Conservation (phyloP, 2,113 vertebrate species). For the Plestiodon gilberti region DNA sequence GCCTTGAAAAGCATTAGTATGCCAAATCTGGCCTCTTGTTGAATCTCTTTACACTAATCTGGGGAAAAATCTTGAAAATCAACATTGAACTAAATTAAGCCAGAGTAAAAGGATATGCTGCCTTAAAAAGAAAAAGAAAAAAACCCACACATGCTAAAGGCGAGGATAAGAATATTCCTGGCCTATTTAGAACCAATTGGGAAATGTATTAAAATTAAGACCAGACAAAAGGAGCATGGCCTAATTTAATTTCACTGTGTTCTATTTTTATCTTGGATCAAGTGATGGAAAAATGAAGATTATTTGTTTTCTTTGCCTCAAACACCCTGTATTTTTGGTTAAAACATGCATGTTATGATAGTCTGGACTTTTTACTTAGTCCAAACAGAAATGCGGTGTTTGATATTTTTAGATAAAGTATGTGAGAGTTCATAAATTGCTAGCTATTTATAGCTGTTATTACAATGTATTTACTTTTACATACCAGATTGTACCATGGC, state of each 20-base stretch:
- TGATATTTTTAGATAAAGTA: slow-evolving; percentile 32
- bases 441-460: not conserved
- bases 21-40: not conserved
- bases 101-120: not conserved
- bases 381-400: slow-evolving; percentile 50
- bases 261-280: slow-evolving; percentile 49
- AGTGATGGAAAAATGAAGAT: not conserved
- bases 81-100: slow-evolving; percentile 1
- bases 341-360: not conserved
- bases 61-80: not conserved
- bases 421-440: slow-evolving; percentile 31
- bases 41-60: not conserved
- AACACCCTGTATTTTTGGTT: slow-evolving; percentile 19
- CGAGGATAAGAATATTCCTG: slow-evolving; percentile 5
- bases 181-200: slow-evolving; percentile 5
- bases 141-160: not conserved
- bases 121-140: slow-evolving; percentile 2
- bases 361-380: slow-evolving; percentile 35
- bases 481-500: not conserved
- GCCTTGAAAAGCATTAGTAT: not conserved
- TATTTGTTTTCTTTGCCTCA: slow-evolving; percentile 31
- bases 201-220: slow-evolving; percentile 23
- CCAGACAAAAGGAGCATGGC: not conserved
- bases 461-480: not conserved
- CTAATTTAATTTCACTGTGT: slow-evolving; percentile 23